Evolutionary conservation across 2,113 vertebrate species (phyloP).

Genomic region (Todiramphus chloris): DNA sequence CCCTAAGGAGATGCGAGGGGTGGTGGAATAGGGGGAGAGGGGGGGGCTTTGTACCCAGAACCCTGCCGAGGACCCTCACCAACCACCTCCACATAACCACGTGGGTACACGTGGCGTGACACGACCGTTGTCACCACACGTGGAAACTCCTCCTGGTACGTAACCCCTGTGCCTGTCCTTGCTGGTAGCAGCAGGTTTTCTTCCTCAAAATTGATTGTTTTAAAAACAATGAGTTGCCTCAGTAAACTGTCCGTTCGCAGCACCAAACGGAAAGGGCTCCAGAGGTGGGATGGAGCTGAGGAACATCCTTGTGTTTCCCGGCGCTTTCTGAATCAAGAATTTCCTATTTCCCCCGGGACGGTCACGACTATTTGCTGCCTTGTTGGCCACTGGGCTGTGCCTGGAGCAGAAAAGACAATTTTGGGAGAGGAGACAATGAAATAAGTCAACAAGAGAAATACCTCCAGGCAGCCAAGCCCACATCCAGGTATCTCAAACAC

Average conservation of each 20-base stretch:
- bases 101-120: rapidly evolving
- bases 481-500: background rate
- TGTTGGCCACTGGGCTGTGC: background rate
- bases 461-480: too few species aligned
- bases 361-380: background rate
- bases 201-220: background rate
- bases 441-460: background rate
- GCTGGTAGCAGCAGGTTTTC: background rate
- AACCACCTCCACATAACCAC: background rate
- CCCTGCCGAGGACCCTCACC: background rate
- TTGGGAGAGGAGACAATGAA: background rate
- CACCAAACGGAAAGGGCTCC: background rate
- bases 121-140: rapidly evolving
- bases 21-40: background rate
- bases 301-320: background rate
- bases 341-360: background rate
- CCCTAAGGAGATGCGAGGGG: background rate
- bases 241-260: background rate
- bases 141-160: background rate
- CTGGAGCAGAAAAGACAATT: background rate
- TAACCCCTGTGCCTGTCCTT: background rate
- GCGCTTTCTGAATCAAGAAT: background rate
- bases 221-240: background rate
- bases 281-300: background rate
- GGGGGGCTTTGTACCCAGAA: background rate